These are phyloP conservation scores for Myotis davidii DNA, from an alignment of 2,113 vertebrate genomes.

Conservation along the genomic window DNA sequence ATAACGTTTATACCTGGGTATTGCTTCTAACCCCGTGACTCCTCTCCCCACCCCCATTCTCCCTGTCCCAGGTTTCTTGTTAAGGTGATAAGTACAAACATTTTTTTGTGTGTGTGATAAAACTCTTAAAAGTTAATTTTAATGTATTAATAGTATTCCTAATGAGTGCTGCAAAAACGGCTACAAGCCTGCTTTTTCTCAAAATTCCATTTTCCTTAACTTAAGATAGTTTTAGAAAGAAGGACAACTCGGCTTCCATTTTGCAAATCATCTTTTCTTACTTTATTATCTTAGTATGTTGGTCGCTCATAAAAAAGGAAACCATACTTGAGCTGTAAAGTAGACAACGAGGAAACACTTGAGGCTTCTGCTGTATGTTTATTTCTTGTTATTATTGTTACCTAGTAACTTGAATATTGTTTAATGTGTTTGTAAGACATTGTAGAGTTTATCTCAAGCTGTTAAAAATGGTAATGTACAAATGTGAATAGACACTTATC, in stretches of 20 bases:
- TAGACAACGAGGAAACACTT: conserved; percentile 85
- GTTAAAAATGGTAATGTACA: conserved; percentile 93
- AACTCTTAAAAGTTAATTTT: conserved; percentile 86
- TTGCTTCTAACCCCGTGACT: conserved; percentile 76
- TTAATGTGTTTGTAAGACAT: conserved; percentile 89
- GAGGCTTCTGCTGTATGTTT: conserved; percentile 87
- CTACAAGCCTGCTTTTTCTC: conserved; percentile 84
- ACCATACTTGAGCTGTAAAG: conserved; percentile 87
- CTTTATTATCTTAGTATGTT: conserved; percentile 85
- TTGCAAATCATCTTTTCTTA: conserved; percentile 84
- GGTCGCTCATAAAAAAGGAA: conserved; percentile 85
- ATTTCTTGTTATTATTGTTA: conserved; percentile 83
- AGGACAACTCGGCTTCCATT: conserved; percentile 86
- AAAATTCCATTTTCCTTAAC: conserved; percentile 83
- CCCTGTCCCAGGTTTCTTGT: conserved; percentile 67
- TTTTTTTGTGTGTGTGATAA: conserved; percentile 82
- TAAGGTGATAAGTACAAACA: conserved; percentile 82
- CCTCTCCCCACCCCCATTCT: conserved; percentile 43
- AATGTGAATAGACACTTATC: conserved; percentile 94
- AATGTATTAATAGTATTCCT: conserved; percentile 88
- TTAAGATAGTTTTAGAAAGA: conserved; percentile 84
- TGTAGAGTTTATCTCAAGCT: conserved; percentile 90
- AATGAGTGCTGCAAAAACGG: conserved; percentile 86
- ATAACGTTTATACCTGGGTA: conserved; percentile 84
- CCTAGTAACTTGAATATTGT: conserved; percentile 90